Conservation (phyloP, 2,113 vertebrate species). For the Sylvietta virens region DNA sequence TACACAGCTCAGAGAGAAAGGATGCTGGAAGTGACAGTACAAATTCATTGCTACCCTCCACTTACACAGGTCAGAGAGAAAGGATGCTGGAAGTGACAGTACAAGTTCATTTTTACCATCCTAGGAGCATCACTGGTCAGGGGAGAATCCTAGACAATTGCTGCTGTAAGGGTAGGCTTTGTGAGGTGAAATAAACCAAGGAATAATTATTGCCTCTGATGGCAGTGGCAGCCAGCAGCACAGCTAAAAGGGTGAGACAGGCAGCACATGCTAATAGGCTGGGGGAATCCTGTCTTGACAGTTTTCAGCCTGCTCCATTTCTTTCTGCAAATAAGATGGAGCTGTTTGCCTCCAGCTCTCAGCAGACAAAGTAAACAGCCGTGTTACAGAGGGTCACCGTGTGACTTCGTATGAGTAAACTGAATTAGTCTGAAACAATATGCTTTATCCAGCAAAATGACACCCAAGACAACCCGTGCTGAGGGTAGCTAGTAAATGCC, state of each 20-base stretch:
- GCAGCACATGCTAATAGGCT: background rate
- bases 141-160: background rate
- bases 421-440: background rate
- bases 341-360: slow-evolving; percentile 36
- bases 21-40: background rate
- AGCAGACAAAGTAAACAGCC: slow-evolving; percentile 39
- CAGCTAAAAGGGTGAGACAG: background rate
- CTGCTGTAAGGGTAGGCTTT: background rate
- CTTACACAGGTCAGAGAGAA: background rate
- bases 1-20: background rate
- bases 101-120: background rate
- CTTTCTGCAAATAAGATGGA: slow-evolving; percentile 44
- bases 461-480: background rate
- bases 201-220: background rate
- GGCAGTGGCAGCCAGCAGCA: background rate
- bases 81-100: background rate
- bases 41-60: background rate
- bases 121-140: background rate
- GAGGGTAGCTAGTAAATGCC: background rate
- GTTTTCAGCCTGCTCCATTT: slow-evolving; percentile 40
- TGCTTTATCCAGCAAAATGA: background rate
- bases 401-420: background rate
- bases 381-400: background rate
- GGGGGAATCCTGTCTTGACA: slow-evolving; percentile 27
- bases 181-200: slow-evolving; percentile 26